Evolutionary conservation across 2,797 vertebrate species (phyloP), one percentile per base, ranked within the genome.

Genomic region (Lepidocolaptes lacrymiger): DNA sequence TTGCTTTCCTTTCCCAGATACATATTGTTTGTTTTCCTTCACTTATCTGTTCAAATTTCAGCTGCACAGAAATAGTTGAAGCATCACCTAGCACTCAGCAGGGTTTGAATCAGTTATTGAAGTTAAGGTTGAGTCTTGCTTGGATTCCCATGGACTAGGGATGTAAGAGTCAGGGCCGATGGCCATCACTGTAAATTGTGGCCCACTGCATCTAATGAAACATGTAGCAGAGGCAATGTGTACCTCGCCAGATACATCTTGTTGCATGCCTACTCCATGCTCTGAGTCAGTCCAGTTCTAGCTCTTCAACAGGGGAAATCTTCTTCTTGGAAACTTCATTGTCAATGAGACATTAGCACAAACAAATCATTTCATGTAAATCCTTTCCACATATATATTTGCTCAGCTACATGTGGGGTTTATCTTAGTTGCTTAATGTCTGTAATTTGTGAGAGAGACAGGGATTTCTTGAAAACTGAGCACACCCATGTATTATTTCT

Each of bases 161-260:
- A 46, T 1, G 1, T 24, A 46, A 62, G 32, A 84, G 22, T 17
- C 21, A 22, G 34, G 6, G 43, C 9, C 12, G 10, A 2, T 14
- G 28, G 23, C 23, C 14, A 4, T 24, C 26, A 7, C 16, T 58
- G 37, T 37, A 67, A 92, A 41, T 41, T 3, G 2, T 5, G 14
- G 16, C 7, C 10, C 26, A 10, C 7, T 22, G 12, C 10, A 13
- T 6, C 3, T 26, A 14, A 59, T 12, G 44, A 88, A 63, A 71
- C 14, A 4, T 0, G 0, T 12, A 80, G n/a, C 32, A 71, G 39
- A 68, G 12, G 24, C 20, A 69, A 18, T 5, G 14, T 0, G 1
- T 19, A 30, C 14, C 2, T 9, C 12, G 39, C 12, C 44, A 44
- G 44, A 34, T 24, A 62, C 10, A 15, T 16, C 19, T 49, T 23